Evolutionary conservation across 2,888 invertebrate species (phyloP), one percentile per base, ranked within the genome.

Genomic region (Cephus pulcher): DNA sequence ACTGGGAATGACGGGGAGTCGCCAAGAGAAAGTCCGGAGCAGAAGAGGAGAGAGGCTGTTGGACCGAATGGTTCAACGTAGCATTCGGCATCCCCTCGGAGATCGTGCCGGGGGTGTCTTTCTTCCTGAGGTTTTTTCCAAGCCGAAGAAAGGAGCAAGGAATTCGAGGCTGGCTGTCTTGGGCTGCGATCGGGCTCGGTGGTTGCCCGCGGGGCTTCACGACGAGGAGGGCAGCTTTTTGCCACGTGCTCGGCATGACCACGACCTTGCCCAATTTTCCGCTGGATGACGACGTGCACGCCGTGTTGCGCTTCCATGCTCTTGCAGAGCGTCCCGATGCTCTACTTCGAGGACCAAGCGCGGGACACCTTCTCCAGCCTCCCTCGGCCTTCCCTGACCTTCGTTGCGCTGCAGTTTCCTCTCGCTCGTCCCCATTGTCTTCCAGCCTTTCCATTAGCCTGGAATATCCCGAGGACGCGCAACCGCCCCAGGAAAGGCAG

Each of bases 161-260:
- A 86, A 87, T 88, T 85, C 84, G 83, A 85, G 85, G 84, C 87
- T 40, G 40, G 12, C 15, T 84, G 84, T 86, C 87, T 86, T 86
- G 87, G 89, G 23, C 56, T 56, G 23, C 56, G 23, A 56, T 23
- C 56, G 2, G 56, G 56, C 56, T 23, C 23, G 56, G 56, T 23
- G 56, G 23, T 56, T 56, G 56, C 56, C 56, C 56, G 56, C 56
- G 56, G 56, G 23, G 56, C 56, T 56, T 56, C 9, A 3, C 56
- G 56, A 23, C 2, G 56, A 56, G 56, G 56, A 56, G 89, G 89
- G 89, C 89, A 87, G 86, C 86, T 90, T 90, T 90, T 90, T 90
- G 89, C 85, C 77, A 79, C 77, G 79, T 77, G 75, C 77, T 74
- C 80, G 77, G 77, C 79, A 79, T 79, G 75, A 78, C 82, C 83